phyloP scores from a whole-genome alignment of 2,113 vertebrate species.

The Oxyura jamaicensis region DNA sequence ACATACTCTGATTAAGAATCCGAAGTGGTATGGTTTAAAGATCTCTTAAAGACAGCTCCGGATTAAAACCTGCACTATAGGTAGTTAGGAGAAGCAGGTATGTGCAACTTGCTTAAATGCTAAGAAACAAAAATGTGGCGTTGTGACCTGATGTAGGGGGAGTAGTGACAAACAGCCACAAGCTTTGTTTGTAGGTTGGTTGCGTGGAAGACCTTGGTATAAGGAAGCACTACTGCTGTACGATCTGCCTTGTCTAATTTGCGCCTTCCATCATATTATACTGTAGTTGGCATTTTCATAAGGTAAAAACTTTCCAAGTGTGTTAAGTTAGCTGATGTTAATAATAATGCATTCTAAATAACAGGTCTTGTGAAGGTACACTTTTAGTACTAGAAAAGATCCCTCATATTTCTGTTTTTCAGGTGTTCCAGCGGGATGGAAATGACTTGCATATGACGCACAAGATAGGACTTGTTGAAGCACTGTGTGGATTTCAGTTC shows the following conservation, averaged over 20 bases:
- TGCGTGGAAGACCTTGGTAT: neutral
- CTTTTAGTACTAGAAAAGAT: neutral
- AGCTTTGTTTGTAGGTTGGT: neutral
- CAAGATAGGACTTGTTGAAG: slow-evolving; percentile 96
- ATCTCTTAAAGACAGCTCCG: neutral
- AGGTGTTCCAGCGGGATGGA: slow-evolving; percentile 88
- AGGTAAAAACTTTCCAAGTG: neutral
- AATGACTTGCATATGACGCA: slow-evolving; percentile 96
- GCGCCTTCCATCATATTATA: neutral
- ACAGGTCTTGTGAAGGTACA: neutral
- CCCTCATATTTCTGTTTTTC: neutral
- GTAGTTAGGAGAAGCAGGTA: neutral
- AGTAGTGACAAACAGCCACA: neutral
- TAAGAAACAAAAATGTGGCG: neutral
- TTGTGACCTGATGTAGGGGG: neutral
- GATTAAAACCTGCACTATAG: neutral
- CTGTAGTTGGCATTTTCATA: neutral
- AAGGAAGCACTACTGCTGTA: neutral
- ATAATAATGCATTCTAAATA: neutral
- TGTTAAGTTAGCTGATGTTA: neutral
- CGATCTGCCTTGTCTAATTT: neutral
- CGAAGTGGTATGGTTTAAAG: neutral
- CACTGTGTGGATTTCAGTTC: slow-evolving; percentile 96
- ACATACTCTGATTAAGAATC: neutral
- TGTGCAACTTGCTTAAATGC: neutral